These are phyloP conservation scores for Heliconius congener DNA, from an alignment of 1,140 invertebrate genomes.

Conservation along the genomic window DNA sequence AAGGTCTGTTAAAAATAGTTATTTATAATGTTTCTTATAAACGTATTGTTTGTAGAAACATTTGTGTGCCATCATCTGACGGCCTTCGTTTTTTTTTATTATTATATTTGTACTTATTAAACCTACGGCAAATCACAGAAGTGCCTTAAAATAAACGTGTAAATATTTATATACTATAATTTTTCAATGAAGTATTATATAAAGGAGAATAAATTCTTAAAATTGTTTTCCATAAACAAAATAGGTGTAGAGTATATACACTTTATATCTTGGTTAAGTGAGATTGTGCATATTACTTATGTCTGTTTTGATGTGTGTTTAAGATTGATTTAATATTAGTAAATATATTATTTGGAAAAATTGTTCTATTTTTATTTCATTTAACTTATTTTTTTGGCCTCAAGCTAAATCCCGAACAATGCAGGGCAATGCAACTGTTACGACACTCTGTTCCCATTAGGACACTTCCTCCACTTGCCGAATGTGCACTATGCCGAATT, in stretches of 20 bases:
- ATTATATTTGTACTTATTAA: conserved; percentile 69
- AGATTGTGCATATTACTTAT: conserved; percentile 80
- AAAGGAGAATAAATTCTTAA: conserved; percentile 68
- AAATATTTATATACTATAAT: conserved; percentile 72
- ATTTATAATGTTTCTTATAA: conserved; percentile 62
- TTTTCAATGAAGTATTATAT: conserved; percentile 77
- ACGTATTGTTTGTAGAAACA: conserved; percentile 64
- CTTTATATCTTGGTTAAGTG: conserved; percentile 72
- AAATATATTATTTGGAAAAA: conserved; percentile 77
- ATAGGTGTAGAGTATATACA: conserved; percentile 63
- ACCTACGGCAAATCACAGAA: conserved; percentile 65
- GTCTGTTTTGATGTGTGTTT: conserved; percentile 80
- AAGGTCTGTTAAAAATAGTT: conserved; percentile 62
- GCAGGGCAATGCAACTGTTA: too few species aligned
- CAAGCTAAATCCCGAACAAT: too few species aligned
- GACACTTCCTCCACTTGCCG: too few species aligned
- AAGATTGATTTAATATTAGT: conserved; percentile 80
- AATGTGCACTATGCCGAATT: too few species aligned
- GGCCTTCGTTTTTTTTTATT: conserved; percentile 57
- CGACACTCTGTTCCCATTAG: too few species aligned
- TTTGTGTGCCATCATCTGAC: conserved; percentile 74
- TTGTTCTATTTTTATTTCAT: conserved; percentile 53
- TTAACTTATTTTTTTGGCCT: neutral
- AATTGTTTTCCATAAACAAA: conserved; percentile 78
- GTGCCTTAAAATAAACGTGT: conserved; percentile 76